Evolutionary conservation across 1,140 invertebrate genomes (phyloP).

Genomic region (Frieseomelitta varia): DNA sequence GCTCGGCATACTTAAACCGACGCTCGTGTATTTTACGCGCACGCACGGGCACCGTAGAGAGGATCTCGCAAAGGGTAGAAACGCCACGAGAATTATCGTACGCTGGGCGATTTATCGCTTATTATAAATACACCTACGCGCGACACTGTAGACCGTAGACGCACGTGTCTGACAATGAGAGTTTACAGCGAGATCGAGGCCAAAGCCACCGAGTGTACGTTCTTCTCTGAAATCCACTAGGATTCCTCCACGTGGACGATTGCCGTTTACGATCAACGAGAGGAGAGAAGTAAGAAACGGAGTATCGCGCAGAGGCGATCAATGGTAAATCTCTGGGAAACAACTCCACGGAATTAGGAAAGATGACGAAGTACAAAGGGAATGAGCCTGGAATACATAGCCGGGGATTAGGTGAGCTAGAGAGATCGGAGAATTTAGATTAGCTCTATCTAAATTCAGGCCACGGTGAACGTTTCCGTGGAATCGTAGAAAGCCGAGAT

Average conservation of each 20-base stretch:
- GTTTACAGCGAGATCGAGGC: no score
- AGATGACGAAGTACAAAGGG: constrained; percentile 31
- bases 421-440: constrained; percentile 48
- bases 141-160: neutral
- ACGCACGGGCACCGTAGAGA: constrained; percentile 6
- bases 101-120: constrained; percentile 73
- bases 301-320: neutral
- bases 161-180: no score
- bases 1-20: constrained; percentile 13
- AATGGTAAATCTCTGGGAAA: constrained; percentile 7
- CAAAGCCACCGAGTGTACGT: neutral
- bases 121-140: constrained; percentile 76
- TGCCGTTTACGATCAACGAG: neutral
- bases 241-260: neutral
- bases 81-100: constrained; percentile 68
- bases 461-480: constrained; percentile 28
- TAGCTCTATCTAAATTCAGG: constrained; percentile 47
- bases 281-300: no score
- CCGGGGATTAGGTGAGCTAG: constrained; percentile 26
- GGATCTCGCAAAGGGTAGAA: constrained; percentile 42
- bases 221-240: neutral
- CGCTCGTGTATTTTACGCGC: constrained; percentile 15
- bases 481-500: constrained; percentile 45
- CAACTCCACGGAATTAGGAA: constrained; percentile 20
- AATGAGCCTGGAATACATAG: neutral